These are phyloP conservation scores for Chelidonichthys spinosus DNA, from an alignment of 2,797 vertebrate species.

Conservation along the genomic window DNA sequence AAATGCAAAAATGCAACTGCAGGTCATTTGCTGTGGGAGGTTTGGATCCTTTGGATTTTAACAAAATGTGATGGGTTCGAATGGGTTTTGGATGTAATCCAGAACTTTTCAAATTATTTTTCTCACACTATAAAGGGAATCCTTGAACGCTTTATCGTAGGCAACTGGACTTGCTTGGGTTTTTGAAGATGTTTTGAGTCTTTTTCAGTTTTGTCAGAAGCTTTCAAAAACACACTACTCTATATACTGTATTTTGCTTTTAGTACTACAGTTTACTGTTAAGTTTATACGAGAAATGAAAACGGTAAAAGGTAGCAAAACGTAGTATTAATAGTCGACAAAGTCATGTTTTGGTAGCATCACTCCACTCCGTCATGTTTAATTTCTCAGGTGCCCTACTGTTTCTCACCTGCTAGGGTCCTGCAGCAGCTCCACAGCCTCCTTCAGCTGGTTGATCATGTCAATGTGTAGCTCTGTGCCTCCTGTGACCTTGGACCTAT, in stretches of 20 bases:
- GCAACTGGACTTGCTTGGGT: no score
- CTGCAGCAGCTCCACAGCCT: constrained; percentile 91
- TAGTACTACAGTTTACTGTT: neutral
- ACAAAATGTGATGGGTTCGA: no score
- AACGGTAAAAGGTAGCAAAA: neutral
- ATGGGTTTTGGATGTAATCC: no score
- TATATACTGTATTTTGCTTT: neutral
- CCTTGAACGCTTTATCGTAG: no score
- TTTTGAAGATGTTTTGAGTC: no score
- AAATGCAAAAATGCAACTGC: no score
- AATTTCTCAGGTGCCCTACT: neutral
- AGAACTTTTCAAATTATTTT: no score
- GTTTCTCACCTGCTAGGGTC: constrained; percentile 86
- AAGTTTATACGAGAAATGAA: neutral
- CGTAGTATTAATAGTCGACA: neutral
- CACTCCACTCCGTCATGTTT: neutral
- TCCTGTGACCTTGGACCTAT: constrained; percentile 84
- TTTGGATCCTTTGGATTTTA: neutral
- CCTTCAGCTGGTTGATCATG: constrained; percentile 92
- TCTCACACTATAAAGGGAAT: no score
- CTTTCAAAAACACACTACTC: neutral
- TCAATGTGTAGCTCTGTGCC: constrained; percentile 81
- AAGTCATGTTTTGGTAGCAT: neutral
- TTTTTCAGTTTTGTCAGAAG: no score
- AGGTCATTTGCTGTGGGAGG: neutral